phyloP scores from a whole-genome alignment of 2,888 invertebrate species.

The Parnassius mnemosyne region DNA sequence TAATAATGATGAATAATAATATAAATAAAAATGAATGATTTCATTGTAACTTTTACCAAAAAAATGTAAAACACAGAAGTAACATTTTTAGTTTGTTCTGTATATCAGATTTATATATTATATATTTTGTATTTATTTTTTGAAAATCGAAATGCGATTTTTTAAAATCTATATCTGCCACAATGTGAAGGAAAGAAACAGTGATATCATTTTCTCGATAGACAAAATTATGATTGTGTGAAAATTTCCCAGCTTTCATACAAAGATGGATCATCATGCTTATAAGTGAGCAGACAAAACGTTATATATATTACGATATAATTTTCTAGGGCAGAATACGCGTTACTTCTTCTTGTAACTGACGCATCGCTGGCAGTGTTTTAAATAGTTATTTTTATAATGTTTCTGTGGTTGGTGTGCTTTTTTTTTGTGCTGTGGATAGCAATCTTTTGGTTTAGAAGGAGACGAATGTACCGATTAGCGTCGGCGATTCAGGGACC shows the following conservation, averaged over 20 bases:
- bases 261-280: background rate
- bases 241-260: no score
- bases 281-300: background rate
- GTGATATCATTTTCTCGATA: background rate
- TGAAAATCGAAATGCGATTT: background rate
- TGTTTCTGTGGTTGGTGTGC: slow-evolving; percentile 19
- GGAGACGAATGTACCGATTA: slow-evolving; percentile 54
- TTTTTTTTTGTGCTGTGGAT: slow-evolving; percentile 37
- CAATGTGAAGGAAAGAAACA: no score
- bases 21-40: no score
- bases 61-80: no score
- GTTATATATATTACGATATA: background rate
- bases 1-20: no score
- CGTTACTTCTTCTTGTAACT: background rate
- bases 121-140: no score
- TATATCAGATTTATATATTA: no score
- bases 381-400: background rate
- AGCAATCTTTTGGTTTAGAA: slow-evolving; percentile 45
- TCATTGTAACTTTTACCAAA: no score
- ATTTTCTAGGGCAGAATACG: background rate
- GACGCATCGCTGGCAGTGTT: background rate
- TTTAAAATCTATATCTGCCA: background rate
- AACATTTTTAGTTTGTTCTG: no score
- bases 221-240: background rate
- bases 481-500: slow-evolving; percentile 39